These are phyloP conservation scores for Cepaea nemoralis DNA, from an alignment of 1,140 invertebrate species.

Conservation along the genomic window DNA sequence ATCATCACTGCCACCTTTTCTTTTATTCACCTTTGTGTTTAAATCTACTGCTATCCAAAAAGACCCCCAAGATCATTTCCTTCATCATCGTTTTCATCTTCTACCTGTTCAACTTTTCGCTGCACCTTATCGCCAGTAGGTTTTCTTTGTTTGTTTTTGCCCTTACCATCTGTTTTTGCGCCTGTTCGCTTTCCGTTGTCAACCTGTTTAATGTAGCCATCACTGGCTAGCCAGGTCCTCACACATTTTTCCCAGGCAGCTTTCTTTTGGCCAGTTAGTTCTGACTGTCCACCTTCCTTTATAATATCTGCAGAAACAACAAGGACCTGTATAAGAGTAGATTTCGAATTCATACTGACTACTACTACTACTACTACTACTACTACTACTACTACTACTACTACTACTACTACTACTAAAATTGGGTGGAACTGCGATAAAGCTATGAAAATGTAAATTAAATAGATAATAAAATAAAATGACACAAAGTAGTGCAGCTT, in stretches of 20 bases:
- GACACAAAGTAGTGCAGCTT: too few relatives aligned
- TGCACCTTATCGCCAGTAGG: neutral
- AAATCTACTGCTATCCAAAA: neutral
- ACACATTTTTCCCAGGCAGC: neutral
- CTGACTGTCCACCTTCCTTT: neutral
- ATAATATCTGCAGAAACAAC: neutral
- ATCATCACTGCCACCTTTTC: too few relatives aligned
- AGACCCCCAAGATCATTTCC: neutral
- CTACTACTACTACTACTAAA: too few relatives aligned
- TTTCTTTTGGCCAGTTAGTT: neutral
- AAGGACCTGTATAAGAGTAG: too few relatives aligned
- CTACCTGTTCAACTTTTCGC: neutral
- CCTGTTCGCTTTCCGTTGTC: neutral
- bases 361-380: too few relatives aligned
- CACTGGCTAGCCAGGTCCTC: neutral
- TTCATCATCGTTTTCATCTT: neutral
- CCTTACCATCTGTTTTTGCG: neutral
- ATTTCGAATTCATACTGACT: neutral
- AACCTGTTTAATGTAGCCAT: neutral
- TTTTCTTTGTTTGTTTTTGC: too few relatives aligned
- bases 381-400: too few relatives aligned
- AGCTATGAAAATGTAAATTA: too few relatives aligned
- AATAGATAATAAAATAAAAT: too few relatives aligned
- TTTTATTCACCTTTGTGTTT: too few relatives aligned
- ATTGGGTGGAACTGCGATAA: too few relatives aligned